phyloP scores from a whole-genome alignment of 2,113 vertebrate species.

The Cacatua alba region DNA sequence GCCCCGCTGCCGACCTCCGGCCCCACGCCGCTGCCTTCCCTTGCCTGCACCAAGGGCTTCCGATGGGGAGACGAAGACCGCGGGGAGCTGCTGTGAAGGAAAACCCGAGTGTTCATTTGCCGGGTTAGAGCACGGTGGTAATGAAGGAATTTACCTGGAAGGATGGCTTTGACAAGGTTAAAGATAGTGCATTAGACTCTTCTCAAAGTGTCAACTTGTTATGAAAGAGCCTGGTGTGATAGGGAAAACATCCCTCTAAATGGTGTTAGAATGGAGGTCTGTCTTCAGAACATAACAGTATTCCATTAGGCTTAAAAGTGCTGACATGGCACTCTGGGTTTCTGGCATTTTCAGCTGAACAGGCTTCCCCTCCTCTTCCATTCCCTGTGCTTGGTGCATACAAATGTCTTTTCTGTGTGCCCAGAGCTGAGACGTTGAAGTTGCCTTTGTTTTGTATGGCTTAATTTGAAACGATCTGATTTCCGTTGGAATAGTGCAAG shows the following conservation, averaged over 20 bases:
- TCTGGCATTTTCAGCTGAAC: background rate
- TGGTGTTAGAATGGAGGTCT: background rate
- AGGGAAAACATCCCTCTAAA: background rate
- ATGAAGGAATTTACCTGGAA: background rate
- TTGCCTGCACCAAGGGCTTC: background rate
- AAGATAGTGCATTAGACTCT: rapidly evolving
- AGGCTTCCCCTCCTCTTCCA: background rate
- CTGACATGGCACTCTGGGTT: background rate
- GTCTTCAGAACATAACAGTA: rapidly evolving
- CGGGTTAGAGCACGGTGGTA: too few species aligned
- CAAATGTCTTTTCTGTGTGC: background rate
- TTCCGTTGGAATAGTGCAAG: background rate
- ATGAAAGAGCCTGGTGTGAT: too few species aligned
- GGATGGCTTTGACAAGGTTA: background rate
- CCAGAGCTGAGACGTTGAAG: background rate
- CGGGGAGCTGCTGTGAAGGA: background rate
- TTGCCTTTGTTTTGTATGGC: background rate
- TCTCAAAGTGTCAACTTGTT: too few species aligned
- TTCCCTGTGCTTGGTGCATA: rapidly evolving
- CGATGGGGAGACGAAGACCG: too few species aligned
- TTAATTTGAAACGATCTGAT: background rate
- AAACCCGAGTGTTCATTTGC: background rate
- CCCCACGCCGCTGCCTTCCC: background rate
- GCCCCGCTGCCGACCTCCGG: background rate
- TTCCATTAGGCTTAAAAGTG: background rate